Conservation (phyloP, 1,140 invertebrate species). For the Asbolus verrucosus region DNA sequence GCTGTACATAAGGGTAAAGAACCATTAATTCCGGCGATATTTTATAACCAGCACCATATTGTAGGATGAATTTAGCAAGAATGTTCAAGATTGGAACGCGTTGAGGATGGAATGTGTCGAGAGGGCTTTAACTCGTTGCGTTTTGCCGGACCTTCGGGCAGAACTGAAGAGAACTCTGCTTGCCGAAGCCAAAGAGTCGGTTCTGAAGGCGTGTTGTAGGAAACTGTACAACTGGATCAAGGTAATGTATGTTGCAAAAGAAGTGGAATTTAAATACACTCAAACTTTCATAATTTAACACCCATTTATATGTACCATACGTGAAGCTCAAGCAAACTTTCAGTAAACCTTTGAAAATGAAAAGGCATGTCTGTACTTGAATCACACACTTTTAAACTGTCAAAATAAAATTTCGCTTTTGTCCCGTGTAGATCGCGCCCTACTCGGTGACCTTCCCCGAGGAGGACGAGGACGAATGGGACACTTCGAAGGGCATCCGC, state of each 20-base stretch:
- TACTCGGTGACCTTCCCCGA: constrained; percentile 82
- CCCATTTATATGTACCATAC: too few species aligned
- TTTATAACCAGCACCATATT: neutral
- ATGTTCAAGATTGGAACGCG: constrained; percentile 97
- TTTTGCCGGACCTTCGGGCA: constrained; percentile 90
- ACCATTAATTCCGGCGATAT: neutral
- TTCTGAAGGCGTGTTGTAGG: constrained; percentile 84
- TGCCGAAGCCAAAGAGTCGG: constrained; percentile 90
- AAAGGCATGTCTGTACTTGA: too few species aligned
- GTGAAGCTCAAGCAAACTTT: too few species aligned
- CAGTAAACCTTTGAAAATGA: too few species aligned
- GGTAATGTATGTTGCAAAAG: too few species aligned
- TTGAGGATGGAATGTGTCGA: constrained; percentile 89
- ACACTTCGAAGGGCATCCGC: constrained; percentile 83
- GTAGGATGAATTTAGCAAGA: constrained; percentile 95
- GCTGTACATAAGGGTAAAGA: constrained; percentile 74
- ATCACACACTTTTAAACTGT: too few species aligned
- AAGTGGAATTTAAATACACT: too few species aligned
- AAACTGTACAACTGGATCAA: constrained; percentile 94
- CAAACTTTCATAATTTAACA: too few species aligned
- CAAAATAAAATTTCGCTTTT: neutral
- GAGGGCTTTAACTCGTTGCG: constrained; percentile 86
- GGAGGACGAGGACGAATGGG: constrained; percentile 94
- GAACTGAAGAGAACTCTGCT: constrained; percentile 87
- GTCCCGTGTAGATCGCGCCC: constrained; percentile 75